Percentiles rank a stretch among this genome's conserved stretches.
Evolutionary conservation across 1,140 invertebrate genomes (phyloP).

Genomic region (Drosophila sulfurigaster): DNA sequence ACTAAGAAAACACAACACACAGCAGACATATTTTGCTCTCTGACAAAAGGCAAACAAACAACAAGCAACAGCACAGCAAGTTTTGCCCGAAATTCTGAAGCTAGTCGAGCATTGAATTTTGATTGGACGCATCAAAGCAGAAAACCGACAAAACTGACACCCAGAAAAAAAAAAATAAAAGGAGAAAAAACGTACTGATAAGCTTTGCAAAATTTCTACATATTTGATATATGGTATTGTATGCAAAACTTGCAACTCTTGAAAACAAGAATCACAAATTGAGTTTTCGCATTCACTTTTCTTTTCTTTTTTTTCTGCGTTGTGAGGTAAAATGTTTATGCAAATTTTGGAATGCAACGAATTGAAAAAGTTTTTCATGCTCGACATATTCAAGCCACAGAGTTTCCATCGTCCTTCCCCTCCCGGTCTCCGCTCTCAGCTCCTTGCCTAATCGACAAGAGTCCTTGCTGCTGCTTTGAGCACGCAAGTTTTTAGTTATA

Average conservation of each 20-base stretch:
- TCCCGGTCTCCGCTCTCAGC: not conserved
- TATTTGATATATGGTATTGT: slow-evolving; percentile 34
- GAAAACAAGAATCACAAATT: slow-evolving; percentile 57
- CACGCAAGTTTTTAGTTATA: slow-evolving; percentile 23
- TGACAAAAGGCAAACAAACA: not conserved
- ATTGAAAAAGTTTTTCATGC: slow-evolving; percentile 71
- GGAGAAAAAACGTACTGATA: slow-evolving; percentile 6
- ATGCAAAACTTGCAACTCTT: slow-evolving; percentile 14
- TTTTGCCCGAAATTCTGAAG: not conserved
- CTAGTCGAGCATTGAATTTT: slow-evolving; percentile 70
- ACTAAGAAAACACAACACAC: slow-evolving; percentile 22
- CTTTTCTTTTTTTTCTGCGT: slow-evolving; percentile 7
- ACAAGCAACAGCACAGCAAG: not conserved
- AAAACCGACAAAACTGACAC: slow-evolving; percentile 49
- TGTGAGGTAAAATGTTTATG: slow-evolving; percentile 49
- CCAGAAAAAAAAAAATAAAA: slow-evolving; percentile 24
- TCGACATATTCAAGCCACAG: slow-evolving; percentile 27
- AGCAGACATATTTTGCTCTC: not conserved
- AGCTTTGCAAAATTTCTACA: slow-evolving; percentile 26
- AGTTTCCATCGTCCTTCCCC: not conserved
- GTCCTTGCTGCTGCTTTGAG: not conserved
- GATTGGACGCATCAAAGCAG: slow-evolving; percentile 72
- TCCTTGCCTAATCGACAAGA: slow-evolving; percentile 3
- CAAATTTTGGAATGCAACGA: slow-evolving; percentile 65
- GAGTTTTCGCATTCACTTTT: slow-evolving; percentile 39